phyloP scores from a whole-genome alignment of 1,140 invertebrate genomes.

The Oreohelix idahoensis region DNA sequence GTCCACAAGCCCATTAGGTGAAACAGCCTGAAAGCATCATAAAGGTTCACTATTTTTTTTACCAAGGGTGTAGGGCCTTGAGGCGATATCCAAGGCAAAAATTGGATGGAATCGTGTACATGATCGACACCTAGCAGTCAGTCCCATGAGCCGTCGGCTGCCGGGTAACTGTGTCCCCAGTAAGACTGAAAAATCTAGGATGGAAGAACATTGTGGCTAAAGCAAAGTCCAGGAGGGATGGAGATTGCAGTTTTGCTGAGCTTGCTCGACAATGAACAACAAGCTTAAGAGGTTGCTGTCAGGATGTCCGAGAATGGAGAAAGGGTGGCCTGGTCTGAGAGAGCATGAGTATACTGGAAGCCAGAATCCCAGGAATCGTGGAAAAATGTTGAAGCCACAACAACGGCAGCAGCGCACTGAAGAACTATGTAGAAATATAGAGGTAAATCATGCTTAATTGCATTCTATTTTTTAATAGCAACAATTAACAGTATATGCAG shows the following conservation, averaged over 20 bases:
- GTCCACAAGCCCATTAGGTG: slow-evolving; percentile 24
- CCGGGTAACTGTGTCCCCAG: no score
- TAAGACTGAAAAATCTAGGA: no score
- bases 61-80: slow-evolving; percentile 52
- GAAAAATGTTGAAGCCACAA: slow-evolving; percentile 58
- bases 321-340: slow-evolving; percentile 54
- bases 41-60: slow-evolving; percentile 58
- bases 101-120: no score
- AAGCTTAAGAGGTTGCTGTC: slow-evolving; percentile 58
- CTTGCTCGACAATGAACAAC: slow-evolving; percentile 57
- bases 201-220: slow-evolving; percentile 62
- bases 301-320: slow-evolving; percentile 63
- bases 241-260: slow-evolving; percentile 61
- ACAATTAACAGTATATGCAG: no score
- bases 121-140: no score
- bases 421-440: slow-evolving; percentile 63
- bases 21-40: slow-evolving; percentile 55
- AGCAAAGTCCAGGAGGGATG: slow-evolving; percentile 60
- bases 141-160: no score
- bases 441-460: slow-evolving; percentile 45
- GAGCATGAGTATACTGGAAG: slow-evolving; percentile 60
- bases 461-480: no score
- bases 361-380: slow-evolving; percentile 61
- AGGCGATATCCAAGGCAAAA: slow-evolving; percentile 61
- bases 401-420: slow-evolving; percentile 57